A percentile compares a stretch with the other conserved stretches of the same genome.
Conservation (phyloP, 2,113 vertebrate species). For the Myiozetetes cayanensis region DNA sequence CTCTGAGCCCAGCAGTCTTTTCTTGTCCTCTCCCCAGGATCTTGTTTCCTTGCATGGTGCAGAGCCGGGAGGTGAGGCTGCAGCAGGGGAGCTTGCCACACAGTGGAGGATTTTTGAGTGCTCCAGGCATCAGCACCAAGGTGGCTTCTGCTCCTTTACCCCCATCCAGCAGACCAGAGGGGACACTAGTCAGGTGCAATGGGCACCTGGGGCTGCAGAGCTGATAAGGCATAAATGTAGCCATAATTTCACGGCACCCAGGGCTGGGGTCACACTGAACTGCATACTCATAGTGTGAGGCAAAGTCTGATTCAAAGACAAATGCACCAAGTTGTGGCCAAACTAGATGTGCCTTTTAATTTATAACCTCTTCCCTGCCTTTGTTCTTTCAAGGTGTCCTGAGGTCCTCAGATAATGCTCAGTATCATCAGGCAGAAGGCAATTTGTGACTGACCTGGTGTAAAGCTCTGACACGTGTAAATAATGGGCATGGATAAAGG, state of each 20-base stretch:
- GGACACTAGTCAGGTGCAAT: neutral
- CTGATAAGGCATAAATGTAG: neutral
- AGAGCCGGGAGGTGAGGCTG: neutral
- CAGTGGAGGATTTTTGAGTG: neutral
- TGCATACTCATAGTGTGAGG: neutral
- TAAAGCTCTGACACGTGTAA: neutral
- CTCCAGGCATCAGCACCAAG: neutral
- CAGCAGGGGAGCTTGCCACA: neutral
- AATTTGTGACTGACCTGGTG: neutral
- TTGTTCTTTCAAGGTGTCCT: accelerated
- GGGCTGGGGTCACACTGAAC: neutral
- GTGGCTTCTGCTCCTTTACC: neutral
- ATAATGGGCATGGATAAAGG: neutral
- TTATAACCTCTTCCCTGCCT: neutral
- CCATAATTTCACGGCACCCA: neutral
- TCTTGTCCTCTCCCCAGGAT: neutral
- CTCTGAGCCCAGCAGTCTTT: neutral
- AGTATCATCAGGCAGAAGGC: neutral
- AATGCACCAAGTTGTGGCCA: accelerated
- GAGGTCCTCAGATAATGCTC: neutral
- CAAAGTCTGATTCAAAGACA: neutral
- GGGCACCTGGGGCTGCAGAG: accelerated
- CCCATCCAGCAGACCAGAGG: neutral
- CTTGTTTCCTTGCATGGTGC: neutral
- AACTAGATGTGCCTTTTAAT: neutral